phyloP scores from a whole-genome alignment of 1,140 invertebrate species.

The Pseudomyrmex sp. region DNA sequence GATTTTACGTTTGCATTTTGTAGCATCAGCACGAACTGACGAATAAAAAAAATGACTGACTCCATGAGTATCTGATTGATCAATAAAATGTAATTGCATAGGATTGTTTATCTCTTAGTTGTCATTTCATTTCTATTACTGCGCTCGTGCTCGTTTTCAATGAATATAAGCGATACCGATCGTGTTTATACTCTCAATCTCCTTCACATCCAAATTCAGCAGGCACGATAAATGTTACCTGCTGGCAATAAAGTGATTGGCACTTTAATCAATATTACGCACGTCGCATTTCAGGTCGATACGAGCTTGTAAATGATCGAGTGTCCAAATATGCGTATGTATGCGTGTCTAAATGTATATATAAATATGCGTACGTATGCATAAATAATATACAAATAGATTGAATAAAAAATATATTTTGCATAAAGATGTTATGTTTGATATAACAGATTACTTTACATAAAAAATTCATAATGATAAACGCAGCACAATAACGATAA shows the following conservation, averaged over 20 bases:
- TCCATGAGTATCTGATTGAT: neutral
- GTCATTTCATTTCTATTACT: neutral
- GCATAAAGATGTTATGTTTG: no score
- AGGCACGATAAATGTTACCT: conserved; percentile 12
- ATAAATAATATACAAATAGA: no score
- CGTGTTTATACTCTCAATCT: conserved; percentile 4
- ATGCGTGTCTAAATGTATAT: no score
- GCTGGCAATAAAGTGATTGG: conserved; percentile 33
- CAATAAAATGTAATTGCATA: neutral
- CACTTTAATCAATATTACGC: conserved; percentile 51
- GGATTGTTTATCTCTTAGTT: neutral
- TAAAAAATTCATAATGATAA: no score
- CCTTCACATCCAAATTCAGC: neutral
- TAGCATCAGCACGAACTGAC: neutral
- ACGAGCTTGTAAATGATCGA: neutral
- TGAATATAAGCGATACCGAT: neutral
- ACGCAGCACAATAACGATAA: no score
- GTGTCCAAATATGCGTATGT: neutral
- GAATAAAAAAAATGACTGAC: neutral
- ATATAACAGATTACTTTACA: no score
- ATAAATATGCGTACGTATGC: neutral
- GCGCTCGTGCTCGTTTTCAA: no score
- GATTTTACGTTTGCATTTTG: neutral
- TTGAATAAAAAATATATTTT: no score
- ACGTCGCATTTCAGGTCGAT: conserved; percentile 4